A percentile compares a stretch with the other conserved stretches of the same genome.
Evolutionary conservation across 2,113 vertebrate species (phyloP).

Genomic region (Pachyramphus minor): DNA sequence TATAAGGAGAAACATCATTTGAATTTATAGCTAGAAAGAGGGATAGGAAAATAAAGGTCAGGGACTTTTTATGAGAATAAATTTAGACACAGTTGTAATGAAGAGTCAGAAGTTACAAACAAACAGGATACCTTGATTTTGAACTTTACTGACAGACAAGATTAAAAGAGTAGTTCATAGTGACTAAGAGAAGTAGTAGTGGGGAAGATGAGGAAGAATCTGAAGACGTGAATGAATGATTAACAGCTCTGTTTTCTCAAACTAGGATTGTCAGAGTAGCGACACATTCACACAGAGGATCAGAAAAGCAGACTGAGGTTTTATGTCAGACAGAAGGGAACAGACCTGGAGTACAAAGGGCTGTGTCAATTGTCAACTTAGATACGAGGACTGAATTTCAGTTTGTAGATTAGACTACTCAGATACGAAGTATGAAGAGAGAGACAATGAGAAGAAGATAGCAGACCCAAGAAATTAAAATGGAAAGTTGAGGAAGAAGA

Average conservation of each 20-base stretch:
- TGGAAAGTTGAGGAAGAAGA: background rate
- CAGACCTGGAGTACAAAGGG: background rate
- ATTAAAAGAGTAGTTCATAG: background rate
- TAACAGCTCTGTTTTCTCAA: background rate
- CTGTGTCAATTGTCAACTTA: background rate
- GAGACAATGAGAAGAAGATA: background rate
- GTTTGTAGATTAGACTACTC: background rate
- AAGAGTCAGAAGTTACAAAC: background rate
- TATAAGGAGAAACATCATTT: background rate
- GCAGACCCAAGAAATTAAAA: background rate
- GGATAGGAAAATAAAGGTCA: background rate
- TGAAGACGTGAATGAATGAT: background rate
- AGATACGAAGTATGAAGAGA: background rate
- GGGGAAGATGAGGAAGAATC: background rate
- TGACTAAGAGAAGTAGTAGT: background rate
- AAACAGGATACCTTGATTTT: background rate
- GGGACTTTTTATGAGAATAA: background rate
- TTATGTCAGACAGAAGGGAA: background rate
- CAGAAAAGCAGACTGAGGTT: background rate
- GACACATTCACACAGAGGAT: background rate
- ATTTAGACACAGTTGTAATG: background rate
- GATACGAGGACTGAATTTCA: background rate
- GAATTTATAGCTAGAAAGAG: background rate
- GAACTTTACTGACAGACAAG: background rate
- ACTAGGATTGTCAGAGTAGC: background rate